A percentile compares a stretch with the other conserved stretches of the same genome.
phyloP scores from a whole-genome alignment of 1,140 invertebrate species.

The Sinella curviseta region DNA sequence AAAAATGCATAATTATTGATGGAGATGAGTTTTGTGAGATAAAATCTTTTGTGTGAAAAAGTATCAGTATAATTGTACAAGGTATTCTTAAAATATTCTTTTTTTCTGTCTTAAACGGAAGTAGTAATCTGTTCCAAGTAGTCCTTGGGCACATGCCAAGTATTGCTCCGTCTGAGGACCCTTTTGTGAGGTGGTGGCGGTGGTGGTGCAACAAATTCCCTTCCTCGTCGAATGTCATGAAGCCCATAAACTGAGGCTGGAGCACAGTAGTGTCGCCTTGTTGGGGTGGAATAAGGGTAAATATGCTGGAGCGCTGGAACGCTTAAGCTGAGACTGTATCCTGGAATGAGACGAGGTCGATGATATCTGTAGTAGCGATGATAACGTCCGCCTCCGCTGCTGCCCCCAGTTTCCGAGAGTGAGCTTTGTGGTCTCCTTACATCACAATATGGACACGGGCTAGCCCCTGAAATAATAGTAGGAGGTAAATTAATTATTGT shows the following conservation, averaged over 20 bases:
- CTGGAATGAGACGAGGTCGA: background rate
- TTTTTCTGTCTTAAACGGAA: slow-evolving; percentile 37
- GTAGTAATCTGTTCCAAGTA: slow-evolving; percentile 45
- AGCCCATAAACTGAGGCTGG: background rate
- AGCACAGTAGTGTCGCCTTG: background rate
- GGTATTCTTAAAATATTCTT: background rate
- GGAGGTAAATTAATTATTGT: slow-evolving; percentile 26
- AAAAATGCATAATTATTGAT: too few relatives aligned
- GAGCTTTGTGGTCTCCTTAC: slow-evolving; percentile 4
- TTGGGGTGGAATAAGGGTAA: background rate
- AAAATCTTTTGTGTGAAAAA: too few relatives aligned
- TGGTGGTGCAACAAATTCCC: background rate
- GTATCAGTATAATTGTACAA: too few relatives aligned
- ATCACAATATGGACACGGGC: slow-evolving; percentile 24
- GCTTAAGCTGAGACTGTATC: background rate
- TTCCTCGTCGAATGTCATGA: background rate
- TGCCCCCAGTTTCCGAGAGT: background rate
- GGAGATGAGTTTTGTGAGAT: too few relatives aligned
- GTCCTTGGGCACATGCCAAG: slow-evolving; percentile 44
- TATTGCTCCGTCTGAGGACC: slow-evolving; percentile 35
- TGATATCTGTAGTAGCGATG: background rate
- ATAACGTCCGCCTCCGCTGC: background rate
- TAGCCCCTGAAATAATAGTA: slow-evolving; percentile 13
- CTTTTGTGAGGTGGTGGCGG: background rate
- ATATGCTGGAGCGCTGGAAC: slow-evolving; percentile 21